phyloP scores from a whole-genome alignment of 53 echinoderm and acorn worm species.

The Henricia sp. region DNA sequence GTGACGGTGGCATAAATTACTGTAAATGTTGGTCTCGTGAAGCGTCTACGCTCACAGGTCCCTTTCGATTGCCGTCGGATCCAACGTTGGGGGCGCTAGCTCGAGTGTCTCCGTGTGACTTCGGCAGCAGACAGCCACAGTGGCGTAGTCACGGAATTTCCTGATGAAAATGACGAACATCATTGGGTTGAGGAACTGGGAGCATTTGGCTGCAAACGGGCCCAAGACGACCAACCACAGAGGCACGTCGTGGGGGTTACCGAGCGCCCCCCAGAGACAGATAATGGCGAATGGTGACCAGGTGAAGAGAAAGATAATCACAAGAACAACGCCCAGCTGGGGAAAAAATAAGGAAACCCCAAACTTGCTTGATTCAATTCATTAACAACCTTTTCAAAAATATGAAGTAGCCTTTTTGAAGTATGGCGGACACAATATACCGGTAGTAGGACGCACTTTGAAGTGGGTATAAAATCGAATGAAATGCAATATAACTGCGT shows the following conservation, averaged over 20 bases:
- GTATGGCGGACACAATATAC: too few species aligned
- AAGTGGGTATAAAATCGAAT: too few species aligned
- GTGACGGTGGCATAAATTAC: not conserved
- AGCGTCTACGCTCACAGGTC: conserved; percentile 10
- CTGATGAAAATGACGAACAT: conserved; percentile 71
- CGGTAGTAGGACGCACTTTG: too few species aligned
- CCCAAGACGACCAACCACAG: conserved; percentile 55
- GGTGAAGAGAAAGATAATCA: conserved; percentile 69
- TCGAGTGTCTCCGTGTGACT: conserved; percentile 43
- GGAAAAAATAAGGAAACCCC: not conserved
- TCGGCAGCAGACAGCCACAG: conserved; percentile 65
- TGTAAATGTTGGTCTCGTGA: not conserved
- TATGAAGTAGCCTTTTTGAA: too few species aligned
- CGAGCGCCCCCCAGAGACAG: conserved; percentile 76
- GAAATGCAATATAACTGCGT: too few species aligned
- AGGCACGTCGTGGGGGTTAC: conserved; percentile 70
- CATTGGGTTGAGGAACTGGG: conserved; percentile 72
- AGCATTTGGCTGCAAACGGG: conserved; percentile 68
- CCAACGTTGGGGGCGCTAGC: conserved; percentile 12
- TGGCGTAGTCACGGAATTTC: conserved; percentile 64
- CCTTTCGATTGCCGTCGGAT: not conserved
- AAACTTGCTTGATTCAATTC: too few species aligned
- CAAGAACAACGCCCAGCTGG: conserved; percentile 73
- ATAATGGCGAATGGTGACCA: conserved; percentile 80
- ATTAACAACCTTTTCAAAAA: too few species aligned